Evolutionary conservation across 2,113 vertebrate genomes (phyloP).

Genomic region (Butorides virescens): DNA sequence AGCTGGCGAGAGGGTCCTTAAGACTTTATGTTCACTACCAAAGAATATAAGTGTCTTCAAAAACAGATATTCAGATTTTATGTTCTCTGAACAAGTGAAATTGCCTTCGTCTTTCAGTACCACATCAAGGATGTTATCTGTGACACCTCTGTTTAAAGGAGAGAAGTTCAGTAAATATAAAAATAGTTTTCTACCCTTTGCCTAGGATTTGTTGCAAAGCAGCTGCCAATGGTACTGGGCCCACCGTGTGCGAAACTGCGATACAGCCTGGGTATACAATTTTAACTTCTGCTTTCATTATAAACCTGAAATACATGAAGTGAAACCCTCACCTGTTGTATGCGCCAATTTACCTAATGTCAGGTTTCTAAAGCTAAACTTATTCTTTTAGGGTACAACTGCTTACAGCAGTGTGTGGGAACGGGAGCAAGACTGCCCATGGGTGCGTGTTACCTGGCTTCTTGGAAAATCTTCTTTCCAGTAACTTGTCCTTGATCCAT

Average conservation of each 20-base stretch:
- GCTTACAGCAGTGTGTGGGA: neutral
- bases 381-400: neutral
- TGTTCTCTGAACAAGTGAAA: neutral
- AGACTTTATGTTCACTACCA: neutral
- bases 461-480: neutral
- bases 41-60: neutral
- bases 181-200: neutral
- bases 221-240: neutral
- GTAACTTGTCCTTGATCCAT: neutral
- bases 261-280: neutral
- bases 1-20: neutral
- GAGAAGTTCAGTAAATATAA: neutral
- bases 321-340: neutral
- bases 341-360: neutral
- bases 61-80: neutral
- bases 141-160: neutral
- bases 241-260: neutral
- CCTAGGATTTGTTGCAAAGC: neutral
- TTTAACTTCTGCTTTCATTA: neutral
- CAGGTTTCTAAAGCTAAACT: neutral
- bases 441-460: rapidly evolving
- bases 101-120: neutral
- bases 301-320: neutral
- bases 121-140: neutral
- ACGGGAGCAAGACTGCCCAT: neutral